Conservation (phyloP, 2,888 invertebrate species). For the Eumerus sabulonum region DNA sequence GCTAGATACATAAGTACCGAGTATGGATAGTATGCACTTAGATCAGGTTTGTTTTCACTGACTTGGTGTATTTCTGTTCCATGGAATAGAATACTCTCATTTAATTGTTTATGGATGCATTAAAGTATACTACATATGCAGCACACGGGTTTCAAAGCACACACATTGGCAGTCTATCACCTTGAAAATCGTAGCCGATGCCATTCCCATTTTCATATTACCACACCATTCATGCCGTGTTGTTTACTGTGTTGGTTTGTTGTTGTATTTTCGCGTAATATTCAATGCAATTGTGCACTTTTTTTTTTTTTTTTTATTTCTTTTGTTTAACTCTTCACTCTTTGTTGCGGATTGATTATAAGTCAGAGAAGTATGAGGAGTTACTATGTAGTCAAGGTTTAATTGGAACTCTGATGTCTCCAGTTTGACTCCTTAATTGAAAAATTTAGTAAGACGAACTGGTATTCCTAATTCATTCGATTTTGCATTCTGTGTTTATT, state of each 20-base stretch:
- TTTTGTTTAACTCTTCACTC: background rate
- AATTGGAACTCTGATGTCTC: too few relatives aligned
- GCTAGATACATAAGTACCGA: slow-evolving; percentile 40
- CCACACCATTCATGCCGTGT: slow-evolving; percentile 42
- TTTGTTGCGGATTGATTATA: background rate
- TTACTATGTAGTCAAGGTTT: background rate
- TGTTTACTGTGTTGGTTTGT: slow-evolving; percentile 54
- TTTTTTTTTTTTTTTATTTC: slow-evolving; percentile 3
- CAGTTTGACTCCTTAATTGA: too few relatives aligned
- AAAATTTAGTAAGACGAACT: slow-evolving; percentile 9
- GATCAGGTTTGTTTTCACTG: slow-evolving; percentile 63
- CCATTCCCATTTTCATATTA: slow-evolving; percentile 69
- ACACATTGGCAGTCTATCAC: slow-evolving; percentile 48
- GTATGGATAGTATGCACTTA: slow-evolving; percentile 31
- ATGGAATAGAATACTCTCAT: slow-evolving; percentile 58
- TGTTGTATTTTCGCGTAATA: slow-evolving; percentile 58
- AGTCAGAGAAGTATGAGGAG: slow-evolving; percentile 3
- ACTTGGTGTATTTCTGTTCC: slow-evolving; percentile 67
- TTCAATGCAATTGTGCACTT: slow-evolving; percentile 44
- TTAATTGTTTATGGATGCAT: slow-evolving; percentile 68
- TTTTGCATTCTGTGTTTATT: slow-evolving; percentile 30
- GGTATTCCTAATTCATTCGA: slow-evolving; percentile 36
- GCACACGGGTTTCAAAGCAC: too few relatives aligned
- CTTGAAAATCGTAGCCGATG: slow-evolving; percentile 69
- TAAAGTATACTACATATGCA: background rate